Evolutionary conservation across 2,888 invertebrate genomes (phyloP), one percentile per base, ranked within the genome.

Genomic region (Sthenelais limicola): DNA sequence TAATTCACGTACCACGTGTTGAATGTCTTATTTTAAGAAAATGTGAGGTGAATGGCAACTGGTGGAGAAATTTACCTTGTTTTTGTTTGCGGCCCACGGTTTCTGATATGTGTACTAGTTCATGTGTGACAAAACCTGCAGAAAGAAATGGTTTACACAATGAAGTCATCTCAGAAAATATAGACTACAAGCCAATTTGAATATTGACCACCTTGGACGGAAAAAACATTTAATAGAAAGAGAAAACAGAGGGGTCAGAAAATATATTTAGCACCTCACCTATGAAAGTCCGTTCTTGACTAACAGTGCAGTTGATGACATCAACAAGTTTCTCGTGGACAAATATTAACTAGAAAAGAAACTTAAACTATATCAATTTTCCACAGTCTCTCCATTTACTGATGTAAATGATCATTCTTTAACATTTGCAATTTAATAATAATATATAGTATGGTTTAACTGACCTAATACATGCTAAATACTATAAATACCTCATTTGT

Each of bases 281-380:
- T 30, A 71, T 24, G 30, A 71, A 62, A 12, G 71, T 62, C 2
- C 43, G 71, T 62, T 71, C 71, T 49, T 71, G 71, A 32, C 71
- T 71, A n/a, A 71, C 30, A 3, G 71, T 43, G 28, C 56, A 54
- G 35, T 71, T 71, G 48, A 62, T 49, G 26, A 71, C 32, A 18
- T 58, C 49, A 4, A 58, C 71, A 15, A 38, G 28, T 30, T 32
- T 62, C 5, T 71, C 71, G 28, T 62, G 71, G 21, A 62, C 48
- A 32, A 71, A 62, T 9, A 71, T 38, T 0, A 56, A 33, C 71
- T 71, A 32, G 2, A 35, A 56, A 3, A 28, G 2, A 56, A 43
- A n/a, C n/a, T n/a, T n/a, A n/a, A n/a, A n/a, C n/a, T n/a, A n/a
- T n/a, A n/a, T n/a, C n/a, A n/a, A n/a, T n/a, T n/a, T n/a, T n/a